phyloP scores from a whole-genome alignment of 1,140 invertebrate species.

The Dinoponera quadriceps region DNA sequence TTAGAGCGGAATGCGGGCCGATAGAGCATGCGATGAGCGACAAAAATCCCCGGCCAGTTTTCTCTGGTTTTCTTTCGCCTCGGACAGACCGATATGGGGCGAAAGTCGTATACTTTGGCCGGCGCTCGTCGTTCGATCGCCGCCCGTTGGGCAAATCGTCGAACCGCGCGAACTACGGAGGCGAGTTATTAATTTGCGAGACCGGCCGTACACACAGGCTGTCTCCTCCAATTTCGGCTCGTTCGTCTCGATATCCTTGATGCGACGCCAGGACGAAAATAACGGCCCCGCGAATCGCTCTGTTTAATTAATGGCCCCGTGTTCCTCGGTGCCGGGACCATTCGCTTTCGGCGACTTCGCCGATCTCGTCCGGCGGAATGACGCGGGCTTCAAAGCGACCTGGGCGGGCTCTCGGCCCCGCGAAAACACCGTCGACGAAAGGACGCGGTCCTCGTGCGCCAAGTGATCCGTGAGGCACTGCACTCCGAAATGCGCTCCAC shows the following conservation, averaged over 20 bases:
- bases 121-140: not conserved
- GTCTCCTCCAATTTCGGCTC: no score
- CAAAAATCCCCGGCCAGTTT: slow-evolving; percentile 22
- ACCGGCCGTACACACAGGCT: not conserved
- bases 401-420: no score
- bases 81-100: not conserved
- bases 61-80: slow-evolving; percentile 18
- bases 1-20: slow-evolving; percentile 48
- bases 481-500: no score
- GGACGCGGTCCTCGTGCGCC: no score
- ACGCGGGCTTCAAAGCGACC: no score
- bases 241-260: not conserved
- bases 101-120: slow-evolving; percentile 23
- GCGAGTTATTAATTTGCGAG: slow-evolving; percentile 1
- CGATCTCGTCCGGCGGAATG: no score
- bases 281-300: no score
- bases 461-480: no score
- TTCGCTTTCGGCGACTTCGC: no score
- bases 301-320: no score
- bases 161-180: not conserved
- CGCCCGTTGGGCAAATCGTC: not conserved
- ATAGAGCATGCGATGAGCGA: slow-evolving; percentile 27
- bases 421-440: no score
- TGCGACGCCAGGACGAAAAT: slow-evolving; percentile 25
- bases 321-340: no score